Evolutionary conservation across 2,113 vertebrate species (phyloP).

Genomic region (Mixornis gularis): DNA sequence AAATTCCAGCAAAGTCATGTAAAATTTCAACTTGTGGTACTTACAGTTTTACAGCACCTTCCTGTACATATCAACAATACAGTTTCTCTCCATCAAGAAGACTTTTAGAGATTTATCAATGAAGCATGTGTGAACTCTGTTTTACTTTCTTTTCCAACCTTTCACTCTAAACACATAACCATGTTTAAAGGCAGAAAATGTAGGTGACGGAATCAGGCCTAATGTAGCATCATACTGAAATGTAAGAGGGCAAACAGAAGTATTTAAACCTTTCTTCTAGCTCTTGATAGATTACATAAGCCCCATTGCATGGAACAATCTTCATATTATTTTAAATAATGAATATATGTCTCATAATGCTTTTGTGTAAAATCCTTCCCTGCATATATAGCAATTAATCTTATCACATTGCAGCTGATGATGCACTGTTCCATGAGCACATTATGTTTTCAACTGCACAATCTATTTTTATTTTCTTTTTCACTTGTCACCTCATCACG

Average conservation of each 20-base stretch:
- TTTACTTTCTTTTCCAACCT: not conserved
- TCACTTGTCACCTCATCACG: conserved; percentile 4
- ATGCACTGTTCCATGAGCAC: not conserved
- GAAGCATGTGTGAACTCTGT: not conserved
- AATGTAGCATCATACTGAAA: not conserved
- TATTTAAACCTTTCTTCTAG: not conserved
- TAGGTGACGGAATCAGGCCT: not conserved
- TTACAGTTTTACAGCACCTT: not conserved
- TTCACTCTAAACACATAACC: not conserved
- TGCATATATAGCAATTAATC: not conserved
- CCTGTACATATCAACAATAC: not conserved
- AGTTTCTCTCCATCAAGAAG: not conserved
- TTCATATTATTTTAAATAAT: not conserved
- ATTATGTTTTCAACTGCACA: conserved; percentile 8
- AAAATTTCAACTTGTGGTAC: not conserved
- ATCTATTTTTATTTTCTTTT: conserved; percentile 20
- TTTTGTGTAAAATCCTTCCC: not conserved
- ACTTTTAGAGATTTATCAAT: not conserved
- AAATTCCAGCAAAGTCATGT: not conserved
- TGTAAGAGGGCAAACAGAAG: not conserved
- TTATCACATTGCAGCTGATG: not conserved
- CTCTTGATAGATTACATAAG: not conserved
- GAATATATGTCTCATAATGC: not conserved
- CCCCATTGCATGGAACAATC: not conserved
- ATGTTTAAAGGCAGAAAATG: not conserved